Percentiles rank a stretch among this genome's conserved stretches.
Conservation (phyloP, 2,888 invertebrate genomes). For the Clunio marinus region DNA sequence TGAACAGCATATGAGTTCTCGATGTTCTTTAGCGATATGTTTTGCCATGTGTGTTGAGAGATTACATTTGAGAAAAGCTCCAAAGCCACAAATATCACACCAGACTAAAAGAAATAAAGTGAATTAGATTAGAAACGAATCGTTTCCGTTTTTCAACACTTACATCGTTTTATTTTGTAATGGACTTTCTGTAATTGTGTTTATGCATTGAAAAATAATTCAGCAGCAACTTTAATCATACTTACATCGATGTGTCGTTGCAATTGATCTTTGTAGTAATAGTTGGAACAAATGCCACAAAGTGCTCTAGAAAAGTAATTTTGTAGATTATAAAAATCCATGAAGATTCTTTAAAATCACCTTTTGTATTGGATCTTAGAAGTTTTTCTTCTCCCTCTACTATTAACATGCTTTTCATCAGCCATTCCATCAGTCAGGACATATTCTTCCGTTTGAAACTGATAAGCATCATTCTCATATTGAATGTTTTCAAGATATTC, state of each 20-base stretch:
- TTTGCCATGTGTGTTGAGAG: slow-evolving; percentile 14
- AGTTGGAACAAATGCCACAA: slow-evolving; percentile 24
- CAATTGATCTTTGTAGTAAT: slow-evolving; percentile 31
- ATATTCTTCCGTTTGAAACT: neutral
- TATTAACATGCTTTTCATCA: neutral
- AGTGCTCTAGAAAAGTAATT: too few species aligned
- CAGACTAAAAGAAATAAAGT: neutral
- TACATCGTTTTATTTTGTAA: slow-evolving; percentile 25
- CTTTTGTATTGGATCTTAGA: slow-evolving; percentile 22
- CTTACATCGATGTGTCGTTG: slow-evolving; percentile 28
- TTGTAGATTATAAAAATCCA: too few species aligned
- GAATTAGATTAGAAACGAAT: neutral
- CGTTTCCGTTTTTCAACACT: too few species aligned
- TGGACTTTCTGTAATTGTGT: slow-evolving; percentile 17
- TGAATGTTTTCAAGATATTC: neutral
- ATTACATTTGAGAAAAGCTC: slow-evolving; percentile 27
- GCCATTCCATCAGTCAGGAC: neutral
- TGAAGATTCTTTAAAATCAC: too few species aligned
- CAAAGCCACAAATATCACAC: slow-evolving; percentile 26
- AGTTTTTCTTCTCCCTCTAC: neutral
- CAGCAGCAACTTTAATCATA: neutral
- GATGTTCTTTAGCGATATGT: slow-evolving; percentile 17
- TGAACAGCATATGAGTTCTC: slow-evolving; percentile 14
- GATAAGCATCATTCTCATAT: neutral
- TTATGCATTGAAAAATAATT: neutral